Evolutionary conservation across 1,140 invertebrate species (phyloP).

Genomic region (Conus ventricosus): DNA sequence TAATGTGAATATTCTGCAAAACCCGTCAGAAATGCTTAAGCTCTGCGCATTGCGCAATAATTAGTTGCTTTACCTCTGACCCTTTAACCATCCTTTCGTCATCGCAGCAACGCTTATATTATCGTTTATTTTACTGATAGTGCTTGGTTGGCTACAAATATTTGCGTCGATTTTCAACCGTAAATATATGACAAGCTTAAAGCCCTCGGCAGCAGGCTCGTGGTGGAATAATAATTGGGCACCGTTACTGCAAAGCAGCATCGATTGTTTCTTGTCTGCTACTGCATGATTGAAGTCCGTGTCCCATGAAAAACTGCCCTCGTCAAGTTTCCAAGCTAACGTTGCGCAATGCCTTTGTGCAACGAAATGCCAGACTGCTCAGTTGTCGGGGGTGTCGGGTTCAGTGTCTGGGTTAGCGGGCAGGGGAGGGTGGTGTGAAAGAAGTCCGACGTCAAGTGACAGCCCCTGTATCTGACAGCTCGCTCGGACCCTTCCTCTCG

Average conservation of each 20-base stretch:
- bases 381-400: neutral
- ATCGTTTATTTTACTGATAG: slow-evolving; percentile 16
- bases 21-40: slow-evolving; percentile 51
- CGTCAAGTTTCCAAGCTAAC: neutral
- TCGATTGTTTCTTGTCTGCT: slow-evolving; percentile 9
- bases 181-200: neutral
- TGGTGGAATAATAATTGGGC: neutral
- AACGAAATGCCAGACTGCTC: neutral
- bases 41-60: slow-evolving; percentile 54
- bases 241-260: neutral
- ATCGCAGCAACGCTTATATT: slow-evolving; percentile 4
- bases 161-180: neutral
- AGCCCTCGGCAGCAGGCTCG: neutral
- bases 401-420: too few relatives aligned
- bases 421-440: neutral
- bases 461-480: neutral
- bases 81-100: slow-evolving; percentile 21
- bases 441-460: too few relatives aligned
- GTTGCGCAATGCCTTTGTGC: neutral
- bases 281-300: neutral
- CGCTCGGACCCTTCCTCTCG: neutral
- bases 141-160: neutral
- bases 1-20: slow-evolving; percentile 53
- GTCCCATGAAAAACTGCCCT: slow-evolving; percentile 11
- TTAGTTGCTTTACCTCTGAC: slow-evolving; percentile 43